Evolutionary conservation across 2,888 invertebrate genomes (phyloP).

Genomic region (Notodonta dromedarius): DNA sequence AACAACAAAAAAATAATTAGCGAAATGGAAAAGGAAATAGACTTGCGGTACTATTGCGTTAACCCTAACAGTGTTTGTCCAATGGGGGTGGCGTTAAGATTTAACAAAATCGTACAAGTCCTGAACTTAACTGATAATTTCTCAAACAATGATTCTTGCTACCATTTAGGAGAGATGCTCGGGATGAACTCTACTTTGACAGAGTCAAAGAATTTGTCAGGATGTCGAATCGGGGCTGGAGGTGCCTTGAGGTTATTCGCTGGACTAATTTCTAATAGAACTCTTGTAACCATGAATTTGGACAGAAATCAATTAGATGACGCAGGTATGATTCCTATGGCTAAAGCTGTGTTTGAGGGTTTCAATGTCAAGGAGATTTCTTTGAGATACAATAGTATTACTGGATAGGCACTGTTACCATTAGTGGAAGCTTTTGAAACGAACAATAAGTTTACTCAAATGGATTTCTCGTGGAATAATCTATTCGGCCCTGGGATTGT

Average conservation of each 20-base stretch:
- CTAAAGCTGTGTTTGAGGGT: slow-evolving; percentile 35
- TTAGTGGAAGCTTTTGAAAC: slow-evolving; percentile 46
- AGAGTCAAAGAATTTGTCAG: slow-evolving; percentile 47
- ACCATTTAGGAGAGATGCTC: slow-evolving; percentile 53
- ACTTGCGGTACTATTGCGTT: slow-evolving; percentile 51
- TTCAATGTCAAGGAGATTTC: slow-evolving; percentile 19
- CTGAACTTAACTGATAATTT: slow-evolving; percentile 52
- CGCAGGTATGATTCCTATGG: slow-evolving; percentile 39
- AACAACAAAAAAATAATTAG: too few relatives aligned
- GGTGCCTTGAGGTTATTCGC: slow-evolving; percentile 38
- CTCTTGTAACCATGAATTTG: slow-evolving; percentile 40
- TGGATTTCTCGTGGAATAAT: slow-evolving; percentile 59
- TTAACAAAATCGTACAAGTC: slow-evolving; percentile 42
- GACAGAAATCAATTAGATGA: slow-evolving; percentile 48
- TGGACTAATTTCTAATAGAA: slow-evolving; percentile 25
- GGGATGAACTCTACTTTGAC: slow-evolving; percentile 37
- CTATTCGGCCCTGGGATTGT: slow-evolving; percentile 28
- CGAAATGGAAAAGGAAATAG: slow-evolving; percentile 38
- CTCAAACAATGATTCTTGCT: slow-evolving; percentile 49
- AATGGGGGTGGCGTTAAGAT: slow-evolving; percentile 46
- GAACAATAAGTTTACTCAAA: slow-evolving; percentile 44
- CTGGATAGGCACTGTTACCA: slow-evolving; percentile 30
- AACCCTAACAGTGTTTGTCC: slow-evolving; percentile 42
- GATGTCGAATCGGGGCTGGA: slow-evolving; percentile 45
- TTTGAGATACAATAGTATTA: slow-evolving; percentile 47